phyloP scores from a whole-genome alignment of 2,797 vertebrate genomes.

The Tarsius wallacei region DNA sequence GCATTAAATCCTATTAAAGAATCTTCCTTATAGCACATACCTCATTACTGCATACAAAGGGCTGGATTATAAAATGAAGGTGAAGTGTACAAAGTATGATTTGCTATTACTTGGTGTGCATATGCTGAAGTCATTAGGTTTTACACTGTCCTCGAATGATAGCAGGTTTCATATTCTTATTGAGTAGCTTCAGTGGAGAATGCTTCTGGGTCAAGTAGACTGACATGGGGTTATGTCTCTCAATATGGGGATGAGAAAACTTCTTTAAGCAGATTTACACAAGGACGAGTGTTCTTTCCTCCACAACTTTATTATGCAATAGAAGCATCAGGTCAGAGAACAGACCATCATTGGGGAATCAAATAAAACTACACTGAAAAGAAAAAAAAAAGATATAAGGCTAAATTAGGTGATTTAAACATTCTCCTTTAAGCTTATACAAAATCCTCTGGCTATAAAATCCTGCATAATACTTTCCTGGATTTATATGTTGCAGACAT shows the following conservation, averaged over 20 bases:
- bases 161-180: constrained; percentile 92
- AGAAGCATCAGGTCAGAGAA: constrained; percentile 92
- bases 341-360: constrained; percentile 90
- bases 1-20: constrained; percentile 95
- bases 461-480: constrained; percentile 93
- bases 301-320: constrained; percentile 91
- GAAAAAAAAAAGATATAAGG: constrained; percentile 90
- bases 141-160: constrained; percentile 91
- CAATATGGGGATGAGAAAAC: constrained; percentile 92
- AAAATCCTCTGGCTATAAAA: constrained; percentile 94
- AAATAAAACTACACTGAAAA: constrained; percentile 90
- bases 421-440: constrained; percentile 94
- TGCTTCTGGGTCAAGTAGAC: constrained; percentile 92
- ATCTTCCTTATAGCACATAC: constrained; percentile 94
- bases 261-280: constrained; percentile 92
- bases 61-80: constrained; percentile 93
- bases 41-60: constrained; percentile 94
- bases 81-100: constrained; percentile 93
- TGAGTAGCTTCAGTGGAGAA: constrained; percentile 91
- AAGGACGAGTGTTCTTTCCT: constrained; percentile 90
- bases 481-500: constrained; percentile 93
- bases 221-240: constrained; percentile 92
- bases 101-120: constrained; percentile 92
- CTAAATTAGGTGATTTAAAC: constrained; percentile 94
- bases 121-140: constrained; percentile 93